These are phyloP conservation scores for Anguilla megastoma DNA, from an alignment of 2,797 vertebrate species.

Conservation along the genomic window DNA sequence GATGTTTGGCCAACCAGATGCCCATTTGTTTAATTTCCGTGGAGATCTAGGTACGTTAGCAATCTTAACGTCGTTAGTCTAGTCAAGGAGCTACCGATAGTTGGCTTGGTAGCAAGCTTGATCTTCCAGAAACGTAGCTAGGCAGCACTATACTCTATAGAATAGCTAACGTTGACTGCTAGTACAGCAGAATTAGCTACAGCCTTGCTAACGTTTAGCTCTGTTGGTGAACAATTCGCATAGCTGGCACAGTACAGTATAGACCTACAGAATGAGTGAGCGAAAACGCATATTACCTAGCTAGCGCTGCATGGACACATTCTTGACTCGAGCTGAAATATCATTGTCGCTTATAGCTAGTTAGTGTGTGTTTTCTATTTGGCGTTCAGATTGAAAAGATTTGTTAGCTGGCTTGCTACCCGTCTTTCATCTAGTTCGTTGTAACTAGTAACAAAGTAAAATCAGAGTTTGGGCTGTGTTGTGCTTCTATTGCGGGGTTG, in stretches of 20 bases:
- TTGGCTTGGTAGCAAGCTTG: conserved; percentile 14
- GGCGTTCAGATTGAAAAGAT: neutral
- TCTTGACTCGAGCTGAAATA: neutral
- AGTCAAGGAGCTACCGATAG: conserved; percentile 30
- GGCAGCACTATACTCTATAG: neutral
- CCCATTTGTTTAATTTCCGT: conserved; percentile 65
- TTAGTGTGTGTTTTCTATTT: neutral
- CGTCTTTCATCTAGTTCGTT: neutral
- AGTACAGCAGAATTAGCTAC: neutral
- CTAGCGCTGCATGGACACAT: neutral
- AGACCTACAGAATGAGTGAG: neutral
- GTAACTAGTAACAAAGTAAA: neutral
- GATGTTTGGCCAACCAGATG: neutral
- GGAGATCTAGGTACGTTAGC: neutral
- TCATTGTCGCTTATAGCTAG: neutral
- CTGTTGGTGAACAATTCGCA: neutral
- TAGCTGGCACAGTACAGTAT: neutral
- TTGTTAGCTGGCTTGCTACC: neutral
- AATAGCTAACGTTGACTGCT: neutral
- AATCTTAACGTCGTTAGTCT: neutral
- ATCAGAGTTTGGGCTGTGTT: neutral
- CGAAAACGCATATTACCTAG: neutral
- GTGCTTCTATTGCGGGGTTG: neutral
- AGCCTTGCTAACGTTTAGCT: neutral
- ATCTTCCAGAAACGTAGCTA: neutral